Percentiles rank a stretch among this genome's conserved stretches.
Conservation (phyloP, 2,888 invertebrate genomes). For the Euclidia mi region DNA sequence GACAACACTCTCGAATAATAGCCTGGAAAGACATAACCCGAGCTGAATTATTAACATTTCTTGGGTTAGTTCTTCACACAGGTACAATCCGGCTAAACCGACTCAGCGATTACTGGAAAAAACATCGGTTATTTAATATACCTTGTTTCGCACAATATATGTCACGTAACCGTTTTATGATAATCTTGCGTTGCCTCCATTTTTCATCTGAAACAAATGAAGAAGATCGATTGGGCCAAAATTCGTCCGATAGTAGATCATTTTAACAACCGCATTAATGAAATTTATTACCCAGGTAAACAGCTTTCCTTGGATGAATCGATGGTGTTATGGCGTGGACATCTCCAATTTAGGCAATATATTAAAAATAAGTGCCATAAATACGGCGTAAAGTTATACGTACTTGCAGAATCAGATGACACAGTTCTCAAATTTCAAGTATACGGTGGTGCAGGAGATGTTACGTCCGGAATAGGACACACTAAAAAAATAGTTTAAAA, state of each 20-base stretch:
- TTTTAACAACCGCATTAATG: conserved; percentile 30
- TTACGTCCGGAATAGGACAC: conserved; percentile 4
- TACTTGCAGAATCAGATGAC: conserved; percentile 29
- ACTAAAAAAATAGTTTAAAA: background rate
- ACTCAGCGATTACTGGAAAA: conserved; percentile 30
- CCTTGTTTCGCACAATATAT: conserved; percentile 27
- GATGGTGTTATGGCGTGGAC: conserved; percentile 21
- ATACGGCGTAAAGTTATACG: conserved; percentile 13
- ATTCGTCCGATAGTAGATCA: conserved; percentile 17
- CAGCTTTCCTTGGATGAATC: conserved; percentile 22
- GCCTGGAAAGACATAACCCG: conserved; percentile 57
- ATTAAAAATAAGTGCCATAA: background rate
- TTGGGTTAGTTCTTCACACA: conserved; percentile 70
- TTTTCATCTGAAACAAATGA: too few species aligned
- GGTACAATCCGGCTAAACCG: conserved; percentile 63
- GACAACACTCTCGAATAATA: conserved; percentile 32
- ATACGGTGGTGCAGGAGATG: conserved; percentile 11
- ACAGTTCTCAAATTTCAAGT: conserved; percentile 24
- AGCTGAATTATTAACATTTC: conserved; percentile 55
- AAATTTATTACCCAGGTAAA: conserved; percentile 34
- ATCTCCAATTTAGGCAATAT: conserved; percentile 17
- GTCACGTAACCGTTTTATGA: conserved; percentile 31
- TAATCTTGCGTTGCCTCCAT: conserved; percentile 15
- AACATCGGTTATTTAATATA: conserved; percentile 26
- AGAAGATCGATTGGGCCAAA: background rate